Base-by-base conservation (phyloP, 2,888 invertebrate genomes). In the Sthenelais limicola region DNA sequence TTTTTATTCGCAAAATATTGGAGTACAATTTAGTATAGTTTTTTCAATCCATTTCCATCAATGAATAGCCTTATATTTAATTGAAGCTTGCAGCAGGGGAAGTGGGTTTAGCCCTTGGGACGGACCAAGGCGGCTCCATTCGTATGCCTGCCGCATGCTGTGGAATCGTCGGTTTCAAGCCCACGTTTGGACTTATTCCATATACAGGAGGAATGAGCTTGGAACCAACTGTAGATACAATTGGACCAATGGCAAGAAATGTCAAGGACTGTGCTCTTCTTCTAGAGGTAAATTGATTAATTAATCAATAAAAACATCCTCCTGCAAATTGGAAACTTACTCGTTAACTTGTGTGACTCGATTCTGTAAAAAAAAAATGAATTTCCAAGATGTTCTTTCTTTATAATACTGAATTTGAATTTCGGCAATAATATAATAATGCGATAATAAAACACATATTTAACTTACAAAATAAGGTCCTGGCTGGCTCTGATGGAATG, bases 111-210 rank as follows among this genome's bases (percentile, higher is more conserved):
- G 85, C 85, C 4, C 69, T 85, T 0, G 86, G 83, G 9, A 82
- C 81, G 0, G 86, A 86, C 74, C 85, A 84, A 73, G 86, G 85
- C 28, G 86, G 86, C 0, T 86, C 86, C 4, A 81, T 86, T 30
- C 77, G 86, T 0, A 79, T 85, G 5, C 86, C 86, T 1, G 68
- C 83, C 35, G 76, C 78, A 33, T 85, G 81, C 80, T 81, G 80
- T 68, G 86, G 86, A 7, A 78, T 83, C 18, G 86, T 86, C 24
- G 86, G 85, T 3, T 72, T 83, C 18, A 86, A 86, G 73, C 85
- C 86, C 15, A 85, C 86, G 3, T 81, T 68, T 51, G 86, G 86
- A 0, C 80, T 86, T 30, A 85, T 86, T 4, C 84, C 86, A 0
- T 85, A 84, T 73, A 85, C 85, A 1, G 86, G 86, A 0, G 77